Percentiles rank a stretch among this genome's conserved stretches.
Conservation (phyloP, 2,113 vertebrate genomes). For the Pungitius pungitius region DNA sequence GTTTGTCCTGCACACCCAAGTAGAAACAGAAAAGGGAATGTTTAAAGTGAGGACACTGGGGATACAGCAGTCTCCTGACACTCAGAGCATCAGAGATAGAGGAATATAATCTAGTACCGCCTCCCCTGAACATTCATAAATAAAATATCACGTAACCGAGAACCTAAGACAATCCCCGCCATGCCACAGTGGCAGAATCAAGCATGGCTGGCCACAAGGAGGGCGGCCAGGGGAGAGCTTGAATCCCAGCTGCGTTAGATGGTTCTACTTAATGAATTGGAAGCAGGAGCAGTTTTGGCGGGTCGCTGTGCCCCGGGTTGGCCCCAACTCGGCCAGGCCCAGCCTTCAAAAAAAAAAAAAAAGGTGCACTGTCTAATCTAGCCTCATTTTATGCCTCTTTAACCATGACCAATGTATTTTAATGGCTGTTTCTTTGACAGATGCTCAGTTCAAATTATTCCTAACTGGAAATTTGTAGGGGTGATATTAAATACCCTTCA, state of each 20-base stretch:
- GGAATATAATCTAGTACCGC: slow-evolving; percentile 55
- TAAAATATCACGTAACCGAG: slow-evolving; percentile 77
- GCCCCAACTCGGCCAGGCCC: slow-evolving; percentile 51
- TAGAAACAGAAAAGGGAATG: slow-evolving; percentile 66
- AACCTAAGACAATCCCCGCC: slow-evolving; percentile 65
- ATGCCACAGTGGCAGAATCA: slow-evolving; percentile 37
- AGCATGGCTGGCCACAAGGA: slow-evolving; percentile 26
- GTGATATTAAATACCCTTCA: slow-evolving; percentile 85
- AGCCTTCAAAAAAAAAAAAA: slow-evolving; percentile 74
- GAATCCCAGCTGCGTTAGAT: slow-evolving; percentile 58
- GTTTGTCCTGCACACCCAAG: slow-evolving; percentile 67
- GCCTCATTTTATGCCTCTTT: slow-evolving; percentile 87
- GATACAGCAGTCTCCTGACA: slow-evolving; percentile 54
- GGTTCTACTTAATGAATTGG: slow-evolving; percentile 70
- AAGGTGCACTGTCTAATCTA: slow-evolving; percentile 83
- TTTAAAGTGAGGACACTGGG: slow-evolving; percentile 70
- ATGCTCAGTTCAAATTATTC: slow-evolving; percentile 84
- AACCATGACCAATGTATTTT: slow-evolving; percentile 86
- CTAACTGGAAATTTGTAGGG: slow-evolving; percentile 84
- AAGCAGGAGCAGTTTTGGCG: slow-evolving; percentile 54
- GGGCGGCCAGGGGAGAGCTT: slow-evolving; percentile 50
- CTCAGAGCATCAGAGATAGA: slow-evolving; percentile 63
- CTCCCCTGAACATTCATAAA: slow-evolving; percentile 72
- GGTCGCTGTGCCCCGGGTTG: slow-evolving; percentile 57
- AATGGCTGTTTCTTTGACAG: slow-evolving; percentile 84